phyloP scores from a whole-genome alignment of 1,140 invertebrate species.

The Maniola jurtina region DNA sequence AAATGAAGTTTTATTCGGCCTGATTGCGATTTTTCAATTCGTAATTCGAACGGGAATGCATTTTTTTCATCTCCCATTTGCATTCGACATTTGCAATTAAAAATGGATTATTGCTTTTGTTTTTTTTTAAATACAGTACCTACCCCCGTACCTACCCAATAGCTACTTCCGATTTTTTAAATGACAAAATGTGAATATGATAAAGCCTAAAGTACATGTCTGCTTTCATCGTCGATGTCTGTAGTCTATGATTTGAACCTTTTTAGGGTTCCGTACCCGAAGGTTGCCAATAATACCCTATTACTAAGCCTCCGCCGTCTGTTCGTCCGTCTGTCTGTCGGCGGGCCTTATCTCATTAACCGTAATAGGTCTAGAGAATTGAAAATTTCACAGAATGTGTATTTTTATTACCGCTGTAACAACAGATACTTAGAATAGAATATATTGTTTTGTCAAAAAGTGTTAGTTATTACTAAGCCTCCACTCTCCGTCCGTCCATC shows the following conservation, averaged over 20 bases:
- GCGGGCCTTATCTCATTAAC: too few species aligned
- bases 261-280: background rate
- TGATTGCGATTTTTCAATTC: constrained; percentile 68
- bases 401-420: too few species aligned
- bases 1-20: constrained; percentile 72
- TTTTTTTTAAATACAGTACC: constrained; percentile 36
- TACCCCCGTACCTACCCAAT: constrained; percentile 6
- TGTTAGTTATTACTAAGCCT: too few species aligned
- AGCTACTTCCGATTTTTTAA: constrained; percentile 19
- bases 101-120: constrained; percentile 48
- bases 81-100: constrained; percentile 48
- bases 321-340: too few species aligned
- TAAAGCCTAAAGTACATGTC: constrained; percentile 6
- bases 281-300: too few species aligned
- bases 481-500: too few species aligned
- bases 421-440: too few species aligned
- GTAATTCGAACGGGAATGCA: constrained; percentile 50
- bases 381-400: too few species aligned
- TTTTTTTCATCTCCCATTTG: constrained; percentile 43
- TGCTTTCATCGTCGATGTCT: background rate
- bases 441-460: too few species aligned
- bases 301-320: too few species aligned
- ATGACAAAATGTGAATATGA: constrained; percentile 14
- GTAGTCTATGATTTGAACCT: constrained; percentile 20
- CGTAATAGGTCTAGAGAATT: too few species aligned